phyloP scores from a whole-genome alignment of 2,888 invertebrate species.

The Zygothrica quintamaculata region DNA sequence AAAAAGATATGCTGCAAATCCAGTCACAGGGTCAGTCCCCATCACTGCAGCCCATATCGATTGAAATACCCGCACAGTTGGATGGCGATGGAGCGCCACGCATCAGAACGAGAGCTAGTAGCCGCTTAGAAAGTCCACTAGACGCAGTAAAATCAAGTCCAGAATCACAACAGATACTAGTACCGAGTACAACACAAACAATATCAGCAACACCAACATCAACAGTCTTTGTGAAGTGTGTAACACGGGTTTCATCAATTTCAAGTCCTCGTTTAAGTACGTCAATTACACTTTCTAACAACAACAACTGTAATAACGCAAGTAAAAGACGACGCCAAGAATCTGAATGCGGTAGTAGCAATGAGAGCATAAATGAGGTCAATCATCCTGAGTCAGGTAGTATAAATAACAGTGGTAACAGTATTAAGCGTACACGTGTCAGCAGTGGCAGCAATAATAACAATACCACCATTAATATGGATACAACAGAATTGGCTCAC shows the following conservation, averaged over 20 bases:
- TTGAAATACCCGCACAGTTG: conserved; percentile 90
- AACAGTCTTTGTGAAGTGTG: conserved; percentile 33
- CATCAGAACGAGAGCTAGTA: conserved; percentile 88
- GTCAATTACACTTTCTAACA: conserved; percentile 49
- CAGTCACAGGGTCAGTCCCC: conserved; percentile 75
- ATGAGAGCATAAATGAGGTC: conserved; percentile 47
- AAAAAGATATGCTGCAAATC: conserved; percentile 36
- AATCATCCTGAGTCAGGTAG: conserved; percentile 22
- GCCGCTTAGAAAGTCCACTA: conserved; percentile 89
- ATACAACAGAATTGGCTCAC: conserved; percentile 20
- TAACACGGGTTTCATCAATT: conserved; percentile 63
- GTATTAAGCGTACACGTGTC: conserved; percentile 72
- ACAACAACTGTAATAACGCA: conserved; percentile 19
- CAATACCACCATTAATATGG: conserved; percentile 22
- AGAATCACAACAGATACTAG: conserved; percentile 57
- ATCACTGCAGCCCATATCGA: conserved; percentile 89
- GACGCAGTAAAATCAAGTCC: conserved; percentile 83
- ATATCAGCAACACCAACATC: conserved; percentile 12
- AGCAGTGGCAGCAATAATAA: conserved; percentile 81
- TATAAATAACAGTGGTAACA: conserved; percentile 2
- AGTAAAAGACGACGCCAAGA: conserved; percentile 91
- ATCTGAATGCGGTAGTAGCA: conserved; percentile 87
- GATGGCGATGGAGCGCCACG: conserved; percentile 85
- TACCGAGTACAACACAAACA: conserved; percentile 12
- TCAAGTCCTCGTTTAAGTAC: conserved; percentile 74